phyloP scores from a whole-genome alignment of 2,113 vertebrate species.

The Seriola rivoliana region DNA sequence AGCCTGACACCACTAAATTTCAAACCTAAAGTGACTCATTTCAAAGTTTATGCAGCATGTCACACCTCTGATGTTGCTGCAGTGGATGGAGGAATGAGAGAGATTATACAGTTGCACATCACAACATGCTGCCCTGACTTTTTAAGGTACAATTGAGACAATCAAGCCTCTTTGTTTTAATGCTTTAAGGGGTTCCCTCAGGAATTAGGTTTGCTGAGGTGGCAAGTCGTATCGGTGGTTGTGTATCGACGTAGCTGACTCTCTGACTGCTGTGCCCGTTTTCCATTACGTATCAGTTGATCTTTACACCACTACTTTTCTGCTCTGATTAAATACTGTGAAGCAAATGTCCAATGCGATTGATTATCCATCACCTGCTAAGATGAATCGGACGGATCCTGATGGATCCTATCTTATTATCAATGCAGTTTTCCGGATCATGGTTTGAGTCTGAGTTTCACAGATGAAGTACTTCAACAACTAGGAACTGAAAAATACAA shows the following conservation, averaged over 20 bases:
- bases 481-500: background rate
- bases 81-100: background rate
- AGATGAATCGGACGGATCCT: too few species aligned
- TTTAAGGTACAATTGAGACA: background rate
- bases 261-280: too few species aligned
- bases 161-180: background rate
- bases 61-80: background rate
- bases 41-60: background rate
- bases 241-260: background rate
- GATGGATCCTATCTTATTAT: too few species aligned
- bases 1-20: background rate
- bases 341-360: background rate
- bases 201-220: too few species aligned
- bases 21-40: background rate
- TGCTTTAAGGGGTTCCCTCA: background rate
- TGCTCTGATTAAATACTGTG: background rate
- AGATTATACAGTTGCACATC: slow-evolving; percentile 13
- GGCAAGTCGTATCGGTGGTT: background rate
- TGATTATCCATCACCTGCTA: too few species aligned
- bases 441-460: background rate
- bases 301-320: too few species aligned
- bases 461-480: background rate
- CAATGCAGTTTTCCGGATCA: background rate
- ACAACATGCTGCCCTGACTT: background rate
- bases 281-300: too few species aligned